Evolutionary conservation across 1,140 invertebrate genomes (phyloP).

Genomic region (Bombus vancouverensis): DNA sequence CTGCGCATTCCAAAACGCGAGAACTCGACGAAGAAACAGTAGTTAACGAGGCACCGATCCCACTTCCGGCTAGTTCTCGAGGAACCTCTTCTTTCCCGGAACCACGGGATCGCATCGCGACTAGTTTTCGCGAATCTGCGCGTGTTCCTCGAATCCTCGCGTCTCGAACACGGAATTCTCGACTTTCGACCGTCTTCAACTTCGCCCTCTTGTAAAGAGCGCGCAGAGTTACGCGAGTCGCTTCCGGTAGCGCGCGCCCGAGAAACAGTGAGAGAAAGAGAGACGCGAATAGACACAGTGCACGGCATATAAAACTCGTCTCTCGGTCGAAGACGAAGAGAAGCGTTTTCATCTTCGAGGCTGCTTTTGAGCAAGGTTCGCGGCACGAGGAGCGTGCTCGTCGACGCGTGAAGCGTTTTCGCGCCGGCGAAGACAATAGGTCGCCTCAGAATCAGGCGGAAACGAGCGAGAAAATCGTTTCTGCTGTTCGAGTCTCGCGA

Average conservation of each 20-base stretch:
- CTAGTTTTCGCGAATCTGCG: too few relatives aligned
- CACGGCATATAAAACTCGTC: neutral
- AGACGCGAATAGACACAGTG: neutral
- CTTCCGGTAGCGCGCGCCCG: too few relatives aligned
- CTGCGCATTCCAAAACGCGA: too few relatives aligned
- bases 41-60: conserved; percentile 13
- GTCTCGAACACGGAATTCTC: neutral
- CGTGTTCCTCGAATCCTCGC: conserved; percentile 1
- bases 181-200: neutral
- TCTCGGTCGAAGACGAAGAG: neutral
- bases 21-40: neutral
- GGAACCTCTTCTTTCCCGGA: conserved; percentile 16
- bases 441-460: neutral
- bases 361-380: neutral
- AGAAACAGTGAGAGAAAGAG: neutral
- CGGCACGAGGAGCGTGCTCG: too few relatives aligned
- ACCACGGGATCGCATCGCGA: conserved; percentile 7
- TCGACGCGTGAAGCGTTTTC: neutral
- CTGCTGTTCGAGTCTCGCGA: neutral
- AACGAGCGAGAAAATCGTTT: conserved; percentile 28
- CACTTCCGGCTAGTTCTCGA: conserved; percentile 6
- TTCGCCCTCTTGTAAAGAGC: neutral
- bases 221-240: too few relatives aligned
- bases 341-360: neutral
- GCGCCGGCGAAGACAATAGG: conserved; percentile 19